These are phyloP conservation scores for Chaenocephalus aceratus DNA, from an alignment of 2,113 vertebrate species.

Conservation along the genomic window DNA sequence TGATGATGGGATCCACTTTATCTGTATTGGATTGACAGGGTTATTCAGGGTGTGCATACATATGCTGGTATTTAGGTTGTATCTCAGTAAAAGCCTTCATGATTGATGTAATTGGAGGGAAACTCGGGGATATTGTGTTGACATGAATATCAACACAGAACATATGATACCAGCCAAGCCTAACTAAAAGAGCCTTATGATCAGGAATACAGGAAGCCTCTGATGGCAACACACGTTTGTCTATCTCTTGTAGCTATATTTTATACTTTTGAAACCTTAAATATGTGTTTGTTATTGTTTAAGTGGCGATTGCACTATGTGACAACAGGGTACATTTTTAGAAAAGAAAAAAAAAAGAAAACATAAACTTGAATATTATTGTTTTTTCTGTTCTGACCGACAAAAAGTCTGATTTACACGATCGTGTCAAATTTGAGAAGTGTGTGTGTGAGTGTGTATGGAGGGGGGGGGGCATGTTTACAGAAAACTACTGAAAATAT, in stretches of 20 bases:
- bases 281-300: background rate
- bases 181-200: slow-evolving; percentile 48
- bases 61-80: background rate
- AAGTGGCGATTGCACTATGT: slow-evolving; percentile 76
- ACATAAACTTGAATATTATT: background rate
- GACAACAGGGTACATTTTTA: slow-evolving; percentile 57
- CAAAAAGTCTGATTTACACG: background rate
- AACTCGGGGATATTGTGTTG: background rate
- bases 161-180: background rate
- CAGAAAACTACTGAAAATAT: slow-evolving; percentile 18
- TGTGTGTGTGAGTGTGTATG: slow-evolving; percentile 1
- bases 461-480: background rate
- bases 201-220: slow-evolving; percentile 62
- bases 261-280: slow-evolving; percentile 7
- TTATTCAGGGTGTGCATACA: background rate
- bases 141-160: background rate
- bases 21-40: slow-evolving; percentile 3
- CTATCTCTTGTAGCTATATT: slow-evolving; percentile 17
- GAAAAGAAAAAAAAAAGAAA: background rate
- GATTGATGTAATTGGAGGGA: background rate
- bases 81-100: background rate
- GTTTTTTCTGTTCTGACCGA: background rate
- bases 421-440: background rate
- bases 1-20: slow-evolving; percentile 47
- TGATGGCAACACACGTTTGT: slow-evolving; percentile 8